Evolutionary conservation across 2,888 invertebrate species (phyloP), one percentile per base, ranked within the genome.

Genomic region (Drosophila antonietae): DNA sequence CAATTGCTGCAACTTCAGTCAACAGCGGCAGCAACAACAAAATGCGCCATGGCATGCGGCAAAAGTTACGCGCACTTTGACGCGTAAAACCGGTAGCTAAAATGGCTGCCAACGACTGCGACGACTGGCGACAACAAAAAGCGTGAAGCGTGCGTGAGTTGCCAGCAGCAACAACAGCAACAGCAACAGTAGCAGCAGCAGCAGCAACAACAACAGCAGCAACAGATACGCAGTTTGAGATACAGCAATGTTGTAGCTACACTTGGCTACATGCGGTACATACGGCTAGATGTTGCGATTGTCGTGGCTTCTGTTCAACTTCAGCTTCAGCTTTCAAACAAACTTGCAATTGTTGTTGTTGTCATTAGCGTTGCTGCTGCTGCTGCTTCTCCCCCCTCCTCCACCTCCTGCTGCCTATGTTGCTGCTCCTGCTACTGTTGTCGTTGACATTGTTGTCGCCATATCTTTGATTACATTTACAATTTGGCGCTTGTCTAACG

Each of bases 1-100:
- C 39, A 58, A 39, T 61, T 65, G 18, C 78, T 53, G 20, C 65
- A 51, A 59, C 71, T 68, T 35, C 44, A 66, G 43, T 77, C 62
- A 31, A 67, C 70, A 63, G 31, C 63, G 46, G 63, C 65, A 70
- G 62, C 73, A 63, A 33, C 73, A 66, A 72, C 72, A 82, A 69
- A 59, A 61, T 73, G 67, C 60, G 67, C 59, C 77, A 77, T 73
- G 83, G 83, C 86, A 86, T 85, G 83, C 83, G 83, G 83, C 83
- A 88, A 83, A 80, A 88, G 83, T 83, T 80, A 72, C 75, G 88
- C 88, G 80, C 80, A 85, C 83, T 86, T 88, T 83, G 86, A 83
- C 83, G 83, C 89, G 88, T 84, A 84, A 88, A 84, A 84, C 83
- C 89, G 89, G 83, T 84, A 86, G 88, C 83, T 69, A 76, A 84